Conservation (phyloP, 2,888 invertebrate species). For the Agriotes lineatus region DNA sequence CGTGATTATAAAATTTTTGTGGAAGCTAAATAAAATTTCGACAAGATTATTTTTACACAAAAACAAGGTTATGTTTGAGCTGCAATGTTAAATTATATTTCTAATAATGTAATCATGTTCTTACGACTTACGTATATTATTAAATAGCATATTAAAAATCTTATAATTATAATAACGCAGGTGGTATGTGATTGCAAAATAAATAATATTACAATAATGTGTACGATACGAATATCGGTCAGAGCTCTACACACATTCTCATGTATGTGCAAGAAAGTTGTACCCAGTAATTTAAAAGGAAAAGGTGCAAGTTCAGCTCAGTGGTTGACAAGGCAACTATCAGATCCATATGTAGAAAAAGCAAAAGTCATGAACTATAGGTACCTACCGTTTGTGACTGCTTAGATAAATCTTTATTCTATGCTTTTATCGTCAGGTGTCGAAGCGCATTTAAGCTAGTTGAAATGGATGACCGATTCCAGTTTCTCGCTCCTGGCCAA, state of each 20-base stretch:
- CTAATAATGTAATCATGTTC: too few species aligned
- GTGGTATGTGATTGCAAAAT: background rate
- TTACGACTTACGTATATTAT: too few species aligned
- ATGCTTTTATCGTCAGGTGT: slow-evolving; percentile 73
- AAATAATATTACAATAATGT: background rate
- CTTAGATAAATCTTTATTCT: slow-evolving; percentile 62
- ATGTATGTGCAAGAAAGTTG: slow-evolving; percentile 17
- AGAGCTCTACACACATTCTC: slow-evolving; percentile 15
- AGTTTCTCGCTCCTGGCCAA: slow-evolving; percentile 82
- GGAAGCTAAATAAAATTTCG: too few species aligned
- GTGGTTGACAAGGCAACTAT: slow-evolving; percentile 87
- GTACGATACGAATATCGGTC: background rate
- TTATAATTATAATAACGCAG: too few species aligned
- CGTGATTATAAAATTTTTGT: too few species aligned
- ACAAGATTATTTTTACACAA: too few species aligned
- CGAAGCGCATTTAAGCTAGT: slow-evolving; percentile 95
- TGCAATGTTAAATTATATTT: too few species aligned
- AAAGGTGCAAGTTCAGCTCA: slow-evolving; percentile 84
- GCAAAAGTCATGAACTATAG: slow-evolving; percentile 84
- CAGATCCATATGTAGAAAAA: slow-evolving; percentile 92
- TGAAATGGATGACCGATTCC: slow-evolving; percentile 88
- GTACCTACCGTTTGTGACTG: slow-evolving; percentile 56
- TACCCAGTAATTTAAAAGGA: slow-evolving; percentile 66
- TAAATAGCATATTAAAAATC: too few species aligned
- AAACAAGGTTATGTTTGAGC: too few species aligned